phyloP scores from a whole-genome alignment of 2,113 vertebrate genomes.

The Peromyscus leucopus region DNA sequence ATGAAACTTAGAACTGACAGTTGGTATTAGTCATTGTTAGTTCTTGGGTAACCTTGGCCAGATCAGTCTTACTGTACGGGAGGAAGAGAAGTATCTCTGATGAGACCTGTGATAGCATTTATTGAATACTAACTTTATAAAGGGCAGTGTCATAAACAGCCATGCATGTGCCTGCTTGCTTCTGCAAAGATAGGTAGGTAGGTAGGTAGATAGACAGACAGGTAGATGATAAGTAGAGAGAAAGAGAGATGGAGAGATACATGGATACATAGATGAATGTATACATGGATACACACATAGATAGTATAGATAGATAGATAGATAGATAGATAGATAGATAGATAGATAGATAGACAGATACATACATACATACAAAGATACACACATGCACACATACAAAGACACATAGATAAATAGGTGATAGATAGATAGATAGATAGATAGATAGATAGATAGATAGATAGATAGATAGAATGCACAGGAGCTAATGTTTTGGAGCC shows the following conservation, averaged over 20 bases:
- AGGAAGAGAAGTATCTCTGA: background rate
- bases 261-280: no score
- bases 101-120: background rate
- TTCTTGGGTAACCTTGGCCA: background rate
- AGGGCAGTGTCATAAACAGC: background rate
- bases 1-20: background rate
- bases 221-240: background rate
- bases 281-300: background rate
- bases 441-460: background rate
- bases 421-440: background rate
- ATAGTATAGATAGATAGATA: no score
- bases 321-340: no score
- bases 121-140: background rate
- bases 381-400: background rate
- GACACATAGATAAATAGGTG: background rate
- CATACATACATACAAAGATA: no score
- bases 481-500: background rate
- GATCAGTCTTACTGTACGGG: background rate
- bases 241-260: no score
- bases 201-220: no score
- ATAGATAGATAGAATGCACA: background rate
- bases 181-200: background rate
- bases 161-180: background rate
- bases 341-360: background rate
- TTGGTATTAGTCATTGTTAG: background rate